Evolutionary conservation across 1,140 invertebrate genomes (phyloP).

Genomic region (Hestina assimilis): DNA sequence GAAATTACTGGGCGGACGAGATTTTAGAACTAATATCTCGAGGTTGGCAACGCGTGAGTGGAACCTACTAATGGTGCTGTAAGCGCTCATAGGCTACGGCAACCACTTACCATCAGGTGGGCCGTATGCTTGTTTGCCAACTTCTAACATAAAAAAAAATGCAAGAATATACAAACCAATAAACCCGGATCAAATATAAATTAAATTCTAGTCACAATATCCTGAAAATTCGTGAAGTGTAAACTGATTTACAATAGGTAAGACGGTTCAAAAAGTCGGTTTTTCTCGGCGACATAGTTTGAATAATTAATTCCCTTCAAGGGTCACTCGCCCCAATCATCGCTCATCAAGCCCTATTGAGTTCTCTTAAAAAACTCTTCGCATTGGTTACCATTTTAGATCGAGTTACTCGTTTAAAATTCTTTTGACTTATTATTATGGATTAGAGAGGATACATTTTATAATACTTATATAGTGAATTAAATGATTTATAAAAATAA

Average conservation of each 20-base stretch:
- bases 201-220: constrained; percentile 26
- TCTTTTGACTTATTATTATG: not conserved
- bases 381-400: not conserved
- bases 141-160: no score
- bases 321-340: constrained; percentile 53
- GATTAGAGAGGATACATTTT: not conserved
- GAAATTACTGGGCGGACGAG: no score
- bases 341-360: constrained; percentile 63
- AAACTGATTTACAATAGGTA: constrained; percentile 34
- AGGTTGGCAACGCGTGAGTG: no score
- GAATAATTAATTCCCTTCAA: constrained; percentile 63
- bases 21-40: no score
- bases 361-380: constrained; percentile 11
- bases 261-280: constrained; percentile 30
- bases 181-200: no score
- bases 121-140: no score
- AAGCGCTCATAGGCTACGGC: no score
- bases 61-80: no score
- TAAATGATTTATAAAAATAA: not conserved
- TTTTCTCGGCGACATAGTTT: constrained; percentile 56
- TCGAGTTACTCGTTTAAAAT: not conserved
- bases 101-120: no score
- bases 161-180: no score
- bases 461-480: not conserved
- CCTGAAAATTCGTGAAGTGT: constrained; percentile 6